Base-by-base conservation (phyloP, 2,888 invertebrate genomes). In the Leptinotarsa rubiginosa region DNA sequence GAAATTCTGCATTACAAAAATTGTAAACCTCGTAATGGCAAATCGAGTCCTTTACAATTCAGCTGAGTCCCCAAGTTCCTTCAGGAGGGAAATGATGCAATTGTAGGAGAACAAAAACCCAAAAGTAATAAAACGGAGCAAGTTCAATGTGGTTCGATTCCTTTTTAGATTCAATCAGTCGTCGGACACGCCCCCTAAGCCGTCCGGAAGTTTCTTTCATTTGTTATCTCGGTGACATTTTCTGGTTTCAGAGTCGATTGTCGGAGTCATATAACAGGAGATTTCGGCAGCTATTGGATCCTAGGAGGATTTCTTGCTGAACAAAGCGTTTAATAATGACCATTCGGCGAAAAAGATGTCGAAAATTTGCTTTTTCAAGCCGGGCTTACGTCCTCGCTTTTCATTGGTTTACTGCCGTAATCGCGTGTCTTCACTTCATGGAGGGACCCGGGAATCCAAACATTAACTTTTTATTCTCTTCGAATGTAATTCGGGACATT, bases 301-400 rank as follows among this genome's bases (percentile, higher is more conserved):
- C 80, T 81, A 83, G 81, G 82, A 78, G 82, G 80, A 81, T 85
- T 86, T 86, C 85, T 85, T 87, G 87, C 87, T 87, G 87, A 86
- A 86, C 86, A 85, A 86, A 87, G 87, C 87, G 87, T 86, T 87
- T 87, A 86, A 85, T 87, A 87, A 87, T 87, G 87, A 86, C 86
- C 87, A 82, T 79, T 83, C 59, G 56, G 68, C 25, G 47, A 31
- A 70, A 67, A 71, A 80, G 81, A 81, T 82, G 77, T 75, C 78
- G 80, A 81, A 81, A 80, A 80, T 82, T 82, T 80, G 80, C 82
- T 83, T 85, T 85, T 84, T 84, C 82, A 77, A 77, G 80, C 77
- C 73, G 79, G 78, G 77, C 79, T 80, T 80, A 79, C 77, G 52
- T 59, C 77, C 77, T 75, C 73, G 74, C 75, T 77, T 77, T 73